Evolutionary conservation across 2,113 vertebrate genomes (phyloP), one percentile per base, ranked within the genome.

Genomic region (Melanerpes formicivorus): DNA sequence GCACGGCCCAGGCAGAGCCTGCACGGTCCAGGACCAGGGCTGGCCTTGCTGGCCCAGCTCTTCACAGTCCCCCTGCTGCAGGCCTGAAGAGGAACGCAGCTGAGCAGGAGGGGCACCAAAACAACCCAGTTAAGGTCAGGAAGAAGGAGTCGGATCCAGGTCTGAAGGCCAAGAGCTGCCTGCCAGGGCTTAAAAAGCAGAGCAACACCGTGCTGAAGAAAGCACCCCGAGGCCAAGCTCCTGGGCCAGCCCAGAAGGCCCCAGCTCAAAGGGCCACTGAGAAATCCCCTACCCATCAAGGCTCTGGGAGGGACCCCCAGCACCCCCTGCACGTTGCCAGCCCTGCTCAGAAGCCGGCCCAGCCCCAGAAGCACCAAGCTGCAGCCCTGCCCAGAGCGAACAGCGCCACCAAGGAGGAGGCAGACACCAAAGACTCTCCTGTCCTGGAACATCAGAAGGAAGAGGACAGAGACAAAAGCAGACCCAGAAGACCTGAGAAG

Each of bases 401-500:
- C 77, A 96, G 86, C 88, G 96, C 95, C 5, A 7, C 76, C 80
- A 98, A 97, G 82, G 98, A 98, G n/a, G 97, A 96, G 22, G 72
- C 83, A 5, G 98, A 98, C 18, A 83, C 94, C 55, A 97, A 96
- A 95, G 96, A 97, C 79, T 3, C 65, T 9, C 4, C 58, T 48
- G 40, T 42, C 64, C 11, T 29, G 42, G 98, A 98, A 42, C 95
- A 95, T 87, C 67, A 91, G 64, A 98, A 96, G 82, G 98, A 98
- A 10, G 98, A 98, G 64, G 98, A 98, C 50, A 99, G 98, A 96
- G 98, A 98, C 55, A 99, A 98, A 96, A 62, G 91, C 29, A 99
- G 98, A 96, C 67, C 97, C 14, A 99, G 98, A 97, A 99, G 98
- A 96, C 92, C 91, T 7, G 99, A 99, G 70, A 99, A 98, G 95